Base-by-base conservation (phyloP, 2,113 vertebrate genomes). In the Coregonus clupeaformis region DNA sequence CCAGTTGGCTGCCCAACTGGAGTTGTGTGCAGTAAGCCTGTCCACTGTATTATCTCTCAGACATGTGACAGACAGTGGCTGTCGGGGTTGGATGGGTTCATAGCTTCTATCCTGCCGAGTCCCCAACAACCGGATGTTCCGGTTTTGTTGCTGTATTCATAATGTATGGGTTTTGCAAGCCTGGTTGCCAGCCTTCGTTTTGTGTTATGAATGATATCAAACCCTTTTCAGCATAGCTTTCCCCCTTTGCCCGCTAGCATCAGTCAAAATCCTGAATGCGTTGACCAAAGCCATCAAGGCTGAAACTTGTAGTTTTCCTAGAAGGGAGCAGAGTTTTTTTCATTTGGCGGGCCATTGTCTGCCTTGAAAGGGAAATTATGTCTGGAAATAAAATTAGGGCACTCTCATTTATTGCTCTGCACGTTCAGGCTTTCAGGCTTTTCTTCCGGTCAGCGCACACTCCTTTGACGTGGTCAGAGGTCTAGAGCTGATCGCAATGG, bases 11-110 rank as follows among this genome's bases (percentile, higher is more conserved):
- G 57, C 57, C 57, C 57, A 42, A 42, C 7, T 60, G 57, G 57
- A 60, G 57, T 65, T 6, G 5, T 29, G 9, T 63, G 67, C 68
- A 4, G 71, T 87, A 83, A 87, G 77, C 77, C 73, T 62, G 32
- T 52, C 49, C 49, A 16, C 47, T 69, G 78, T 65, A 62, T 85
- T 82, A 79, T 63, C 81, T 63, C 81, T 80, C 49, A 77, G 59
- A 82, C 84, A 83, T 74, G 82, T 90, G 86, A 86, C 70, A 30
- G 59, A 47, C 71, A 18, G 25, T 20, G 52, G 32, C 20, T 13
- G 68, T 22, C 12, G 30, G 73, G 67, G 30, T 29, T 52, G 20
- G 64, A 13, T 14, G 49, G 49, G 16, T 18, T 52, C 49, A 13
- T 4, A 2, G 18, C 65, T 12, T 30, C 30, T 36, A 20, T 67